Evolutionary conservation across 2,888 invertebrate species (phyloP), one percentile per base, ranked within the genome.

Genomic region (Sialis lutaria): DNA sequence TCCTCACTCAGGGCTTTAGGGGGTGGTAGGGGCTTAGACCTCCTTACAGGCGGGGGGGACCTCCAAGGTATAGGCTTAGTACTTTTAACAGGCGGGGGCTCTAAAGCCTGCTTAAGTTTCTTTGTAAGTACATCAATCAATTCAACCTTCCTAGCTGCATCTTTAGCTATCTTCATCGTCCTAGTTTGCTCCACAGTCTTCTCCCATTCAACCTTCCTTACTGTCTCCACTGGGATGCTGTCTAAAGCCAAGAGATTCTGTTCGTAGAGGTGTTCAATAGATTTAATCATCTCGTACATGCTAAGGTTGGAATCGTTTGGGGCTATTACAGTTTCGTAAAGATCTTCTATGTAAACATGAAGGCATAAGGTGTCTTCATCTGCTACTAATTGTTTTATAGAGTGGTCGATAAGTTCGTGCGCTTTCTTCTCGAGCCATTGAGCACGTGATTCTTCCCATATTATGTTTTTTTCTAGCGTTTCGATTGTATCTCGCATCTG

Each of bases 281-380:
- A 66, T 54, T 67, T 71, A 60, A 79, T 75, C 66, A 77, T 72
- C 6, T 68, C 62, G 45, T 65, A 60, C 47, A 73, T 67, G 43
- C 69, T 68, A 50, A 74, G 62, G 55, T 74, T 73, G 5, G 72
- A 68, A 39, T 77, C 74, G 55, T 73, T 77, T 8, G 74, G 69
- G 1, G 64, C 68, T 31, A 74, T 65, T 40, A 77, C 64, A 42
- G 68, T 69, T 59, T 78, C 76, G 57, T 73, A 80, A 33, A 76
- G 71, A 57, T 77, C 79, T 57, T 79, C 75, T 47, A 81, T 67
- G 56, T 74, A 74, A 6, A 75, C 64, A 50, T 67, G 63, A 35
- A 79, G 59, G 56, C 73, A 72, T 22, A 79, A 61, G 33, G 75
- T 70, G 7, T 73, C 70, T 34, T 68, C 65, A 8, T 73, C 67